Evolutionary conservation across 2,113 vertebrate genomes (phyloP).

Genomic region (Triplophysa siluroides): DNA sequence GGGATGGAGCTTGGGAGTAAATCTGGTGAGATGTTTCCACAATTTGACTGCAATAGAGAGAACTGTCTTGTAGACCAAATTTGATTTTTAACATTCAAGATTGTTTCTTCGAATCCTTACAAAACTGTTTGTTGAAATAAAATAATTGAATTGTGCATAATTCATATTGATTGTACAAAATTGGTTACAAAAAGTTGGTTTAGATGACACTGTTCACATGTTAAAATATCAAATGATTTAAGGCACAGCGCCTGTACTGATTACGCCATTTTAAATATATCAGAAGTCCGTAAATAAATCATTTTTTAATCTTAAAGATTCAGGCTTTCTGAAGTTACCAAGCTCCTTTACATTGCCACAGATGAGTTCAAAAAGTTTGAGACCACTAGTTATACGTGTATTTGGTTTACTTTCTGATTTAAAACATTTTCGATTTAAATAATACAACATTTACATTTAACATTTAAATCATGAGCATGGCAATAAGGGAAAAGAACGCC

Average conservation of each 20-base stretch:
- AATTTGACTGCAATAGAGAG: slow-evolving; percentile 6
- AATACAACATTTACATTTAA: too few species aligned
- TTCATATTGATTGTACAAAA: background rate
- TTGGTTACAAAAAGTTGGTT: background rate
- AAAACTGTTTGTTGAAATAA: background rate
- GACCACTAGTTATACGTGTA: background rate
- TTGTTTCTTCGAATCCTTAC: background rate
- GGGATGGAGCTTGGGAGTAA: slow-evolving; percentile 65
- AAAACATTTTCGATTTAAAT: too few species aligned
- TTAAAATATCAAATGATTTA: background rate
- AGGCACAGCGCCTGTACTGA: background rate
- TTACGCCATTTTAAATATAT: background rate
- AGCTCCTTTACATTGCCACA: background rate
- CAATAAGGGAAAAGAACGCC: background rate
- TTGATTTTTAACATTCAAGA: background rate
- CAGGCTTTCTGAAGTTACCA: background rate
- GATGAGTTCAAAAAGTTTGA: background rate
- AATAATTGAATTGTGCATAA: background rate
- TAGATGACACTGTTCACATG: background rate
- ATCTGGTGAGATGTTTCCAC: slow-evolving; percentile 39
- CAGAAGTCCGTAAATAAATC: background rate
- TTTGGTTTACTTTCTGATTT: background rate
- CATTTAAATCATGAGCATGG: background rate
- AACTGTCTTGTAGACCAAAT: slow-evolving; percentile 8
- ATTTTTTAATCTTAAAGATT: background rate